Evolutionary conservation across 1,140 invertebrate genomes (phyloP).

Genomic region (Rhysida immarginata): DNA sequence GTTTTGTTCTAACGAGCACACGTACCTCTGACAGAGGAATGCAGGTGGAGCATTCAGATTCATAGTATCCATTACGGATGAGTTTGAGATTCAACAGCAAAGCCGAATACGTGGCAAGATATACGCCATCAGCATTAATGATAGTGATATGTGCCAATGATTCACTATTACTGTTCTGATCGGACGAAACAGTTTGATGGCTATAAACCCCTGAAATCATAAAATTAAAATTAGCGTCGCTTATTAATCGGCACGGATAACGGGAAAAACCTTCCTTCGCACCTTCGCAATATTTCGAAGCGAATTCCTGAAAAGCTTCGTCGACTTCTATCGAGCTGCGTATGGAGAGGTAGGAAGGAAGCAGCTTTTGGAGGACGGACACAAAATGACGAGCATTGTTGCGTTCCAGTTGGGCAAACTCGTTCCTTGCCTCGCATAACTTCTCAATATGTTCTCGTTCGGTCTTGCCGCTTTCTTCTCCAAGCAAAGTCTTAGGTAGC

Average conservation of each 20-base stretch:
- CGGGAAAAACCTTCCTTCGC: too few relatives aligned
- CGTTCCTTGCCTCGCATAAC: conserved; percentile 34
- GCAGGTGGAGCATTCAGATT: conserved; percentile 35
- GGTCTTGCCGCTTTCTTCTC: conserved; percentile 18
- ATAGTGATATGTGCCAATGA: conserved; percentile 39
- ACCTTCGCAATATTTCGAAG: conserved; percentile 80
- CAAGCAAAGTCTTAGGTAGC: conserved; percentile 38
- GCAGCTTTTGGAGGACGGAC: conserved; percentile 45
- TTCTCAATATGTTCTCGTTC: conserved; percentile 16
- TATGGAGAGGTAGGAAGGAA: conserved; percentile 53
- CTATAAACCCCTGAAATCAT: not conserved
- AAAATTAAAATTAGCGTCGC: too few relatives aligned
- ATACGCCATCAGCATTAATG: conserved; percentile 88
- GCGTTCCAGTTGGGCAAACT: conserved; percentile 54
- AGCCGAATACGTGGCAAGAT: conserved; percentile 71
- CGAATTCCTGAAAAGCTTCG: conserved; percentile 74
- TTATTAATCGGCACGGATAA: too few relatives aligned
- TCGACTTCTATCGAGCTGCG: conserved; percentile 68
- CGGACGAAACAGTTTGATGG: not conserved
- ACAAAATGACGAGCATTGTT: conserved; percentile 63
- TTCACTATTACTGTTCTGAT: conserved; percentile 13
- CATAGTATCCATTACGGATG: conserved; percentile 57
- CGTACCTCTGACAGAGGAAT: conserved; percentile 44
- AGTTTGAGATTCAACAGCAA: conserved; percentile 67
- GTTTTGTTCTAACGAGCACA: too few relatives aligned